Evolutionary conservation across 2,797 vertebrate genomes (phyloP).

Genomic region (Merluccius polli): DNA sequence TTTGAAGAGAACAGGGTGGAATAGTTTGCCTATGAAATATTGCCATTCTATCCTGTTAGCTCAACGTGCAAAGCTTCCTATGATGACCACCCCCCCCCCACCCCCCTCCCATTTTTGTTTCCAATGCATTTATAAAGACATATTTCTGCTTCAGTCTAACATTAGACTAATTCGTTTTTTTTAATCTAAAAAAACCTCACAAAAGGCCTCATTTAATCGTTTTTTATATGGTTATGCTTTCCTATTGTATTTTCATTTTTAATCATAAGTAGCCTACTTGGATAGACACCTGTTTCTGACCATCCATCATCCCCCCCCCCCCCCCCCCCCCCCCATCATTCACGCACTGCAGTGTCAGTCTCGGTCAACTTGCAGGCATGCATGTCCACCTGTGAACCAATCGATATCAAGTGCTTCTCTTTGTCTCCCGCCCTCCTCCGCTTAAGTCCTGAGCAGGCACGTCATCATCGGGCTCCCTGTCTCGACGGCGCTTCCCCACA

Average conservation of each 20-base stretch:
- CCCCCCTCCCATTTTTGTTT: not conserved
- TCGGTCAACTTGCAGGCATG: not conserved
- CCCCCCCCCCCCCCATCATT: not conserved
- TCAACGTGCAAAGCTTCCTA: slow-evolving; percentile 42
- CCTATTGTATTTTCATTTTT: not conserved
- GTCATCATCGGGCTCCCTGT: not conserved
- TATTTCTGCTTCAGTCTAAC: slow-evolving; percentile 22
- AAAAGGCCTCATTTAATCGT: slow-evolving; percentile 36
- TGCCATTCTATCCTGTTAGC: slow-evolving; percentile 31
- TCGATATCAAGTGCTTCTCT: not conserved
- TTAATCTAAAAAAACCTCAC: slow-evolving; percentile 1
- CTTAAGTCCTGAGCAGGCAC: not conserved
- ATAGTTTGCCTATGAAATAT: slow-evolving; percentile 17
- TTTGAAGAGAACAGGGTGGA: not conserved
- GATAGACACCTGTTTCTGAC: not conserved
- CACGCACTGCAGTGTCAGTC: not conserved
- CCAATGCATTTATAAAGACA: not conserved
- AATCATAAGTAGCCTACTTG: not conserved
- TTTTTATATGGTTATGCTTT: slow-evolving; percentile 6
- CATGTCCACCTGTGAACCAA: not conserved
- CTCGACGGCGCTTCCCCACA: not conserved
- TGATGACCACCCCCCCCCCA: slow-evolving; percentile 20
- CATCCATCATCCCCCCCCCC: not conserved
- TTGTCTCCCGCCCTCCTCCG: not conserved
- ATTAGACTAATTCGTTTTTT: slow-evolving; percentile 7